Evolutionary conservation across 2,888 invertebrate species (phyloP).

Genomic region (Seira sanloemensis): DNA sequence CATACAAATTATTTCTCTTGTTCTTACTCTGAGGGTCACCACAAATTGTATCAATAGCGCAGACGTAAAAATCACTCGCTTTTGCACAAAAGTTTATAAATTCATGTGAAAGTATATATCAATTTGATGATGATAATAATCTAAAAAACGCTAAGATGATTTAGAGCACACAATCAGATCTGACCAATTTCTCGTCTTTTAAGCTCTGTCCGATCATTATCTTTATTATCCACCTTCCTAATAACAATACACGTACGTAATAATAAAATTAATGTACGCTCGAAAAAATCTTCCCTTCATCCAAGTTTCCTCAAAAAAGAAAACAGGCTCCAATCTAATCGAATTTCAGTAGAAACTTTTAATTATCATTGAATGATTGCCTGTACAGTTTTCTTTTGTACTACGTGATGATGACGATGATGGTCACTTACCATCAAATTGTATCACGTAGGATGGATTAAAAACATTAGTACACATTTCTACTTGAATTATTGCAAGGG

Average conservation of each 20-base stretch:
- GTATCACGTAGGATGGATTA: neutral
- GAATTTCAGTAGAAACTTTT: conserved; percentile 64
- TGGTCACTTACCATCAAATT: neutral
- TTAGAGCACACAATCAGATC: conserved; percentile 56
- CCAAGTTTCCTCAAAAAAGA: conserved; percentile 1
- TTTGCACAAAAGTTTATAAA: conserved; percentile 4
- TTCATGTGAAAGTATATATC: conserved; percentile 48
- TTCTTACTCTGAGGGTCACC: conserved; percentile 16
- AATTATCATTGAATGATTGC: conserved; percentile 63
- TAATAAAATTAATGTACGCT: conserved; percentile 32
- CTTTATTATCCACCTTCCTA: conserved; percentile 17
- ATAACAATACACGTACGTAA: conserved; percentile 17
- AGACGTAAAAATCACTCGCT: conserved; percentile 1
- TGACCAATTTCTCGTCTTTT: neutral
- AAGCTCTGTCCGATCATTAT: conserved; percentile 48
- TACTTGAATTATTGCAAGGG: neutral
- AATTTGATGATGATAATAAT: conserved; percentile 55
- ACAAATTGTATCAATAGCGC: conserved; percentile 7
- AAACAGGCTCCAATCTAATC: conserved; percentile 62
- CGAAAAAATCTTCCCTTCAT: neutral
- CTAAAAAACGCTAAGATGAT: conserved; percentile 49
- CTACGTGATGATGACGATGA: conserved; percentile 18
- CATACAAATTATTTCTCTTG: conserved; percentile 20
- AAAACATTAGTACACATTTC: neutral
- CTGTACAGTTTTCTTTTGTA: conserved; percentile 52